Conservation (phyloP, 2,888 invertebrate species). For the Ellobium chinense region DNA sequence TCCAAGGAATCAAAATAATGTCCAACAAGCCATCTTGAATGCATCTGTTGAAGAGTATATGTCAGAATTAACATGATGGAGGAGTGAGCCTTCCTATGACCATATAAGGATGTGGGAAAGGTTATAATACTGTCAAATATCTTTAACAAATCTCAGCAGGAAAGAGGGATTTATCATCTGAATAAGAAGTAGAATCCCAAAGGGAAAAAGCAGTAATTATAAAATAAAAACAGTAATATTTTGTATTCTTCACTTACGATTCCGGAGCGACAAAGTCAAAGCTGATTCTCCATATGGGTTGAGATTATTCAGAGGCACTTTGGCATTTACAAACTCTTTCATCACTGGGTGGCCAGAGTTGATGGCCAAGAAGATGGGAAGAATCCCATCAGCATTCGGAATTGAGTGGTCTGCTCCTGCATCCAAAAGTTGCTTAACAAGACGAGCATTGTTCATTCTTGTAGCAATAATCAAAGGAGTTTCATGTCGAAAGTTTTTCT, state of each 20-base stretch:
- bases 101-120: too few relatives aligned
- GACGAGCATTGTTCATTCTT: slow-evolving; percentile 54
- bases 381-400: slow-evolving; percentile 48
- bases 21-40: too few relatives aligned
- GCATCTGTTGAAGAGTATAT: too few relatives aligned
- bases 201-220: too few relatives aligned
- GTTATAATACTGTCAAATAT: too few relatives aligned
- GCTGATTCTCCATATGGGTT: slow-evolving; percentile 62
- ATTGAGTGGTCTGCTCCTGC: slow-evolving; percentile 67
- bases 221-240: too few relatives aligned
- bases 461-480: slow-evolving; percentile 56
- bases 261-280: slow-evolving; percentile 62
- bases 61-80: too few relatives aligned
- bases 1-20: too few relatives aligned
- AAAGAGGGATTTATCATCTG: too few relatives aligned
- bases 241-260: slow-evolving; percentile 64
- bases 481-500: slow-evolving; percentile 52
- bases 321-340: slow-evolving; percentile 44
- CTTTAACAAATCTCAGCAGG: too few relatives aligned
- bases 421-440: slow-evolving; percentile 58
- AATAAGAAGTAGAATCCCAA: too few relatives aligned
- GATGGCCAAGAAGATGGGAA: slow-evolving; percentile 63
- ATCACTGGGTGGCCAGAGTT: slow-evolving; percentile 54
- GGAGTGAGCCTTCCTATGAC: too few relatives aligned
- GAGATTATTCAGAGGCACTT: slow-evolving; percentile 56